A percentile compares a stretch with the other conserved stretches of the same genome.
Conservation (phyloP, 1,140 invertebrate genomes). For the Lamellibrachia luymesi region DNA sequence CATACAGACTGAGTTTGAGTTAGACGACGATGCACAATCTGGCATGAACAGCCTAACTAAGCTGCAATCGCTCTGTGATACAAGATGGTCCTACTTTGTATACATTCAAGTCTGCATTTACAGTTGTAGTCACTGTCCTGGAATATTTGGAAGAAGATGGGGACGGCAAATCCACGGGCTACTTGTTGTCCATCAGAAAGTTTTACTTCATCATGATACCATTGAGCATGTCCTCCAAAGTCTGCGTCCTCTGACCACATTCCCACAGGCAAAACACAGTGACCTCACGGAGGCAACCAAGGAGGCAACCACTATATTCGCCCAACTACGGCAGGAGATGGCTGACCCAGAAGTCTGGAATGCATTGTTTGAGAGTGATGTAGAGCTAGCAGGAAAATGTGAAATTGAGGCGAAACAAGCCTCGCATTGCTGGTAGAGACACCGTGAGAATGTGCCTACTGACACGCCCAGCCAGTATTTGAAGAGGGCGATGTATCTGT, state of each 20-base stretch:
- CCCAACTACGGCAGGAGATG: neutral
- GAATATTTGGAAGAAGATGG: neutral
- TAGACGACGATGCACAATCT: neutral
- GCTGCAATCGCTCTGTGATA: conserved; percentile 10
- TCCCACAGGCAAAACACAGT: neutral
- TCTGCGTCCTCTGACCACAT: neutral
- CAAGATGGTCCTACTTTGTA: neutral
- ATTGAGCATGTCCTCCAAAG: neutral
- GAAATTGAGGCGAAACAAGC: too few species aligned
- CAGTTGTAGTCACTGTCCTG: neutral
- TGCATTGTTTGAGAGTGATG: too few species aligned
- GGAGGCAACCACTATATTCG: neutral
- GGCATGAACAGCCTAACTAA: neutral
- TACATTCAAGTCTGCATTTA: neutral
- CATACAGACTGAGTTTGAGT: neutral
- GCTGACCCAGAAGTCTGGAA: too few species aligned
- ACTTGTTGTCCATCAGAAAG: neutral
- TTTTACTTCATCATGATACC: neutral
- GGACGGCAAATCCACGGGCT: neutral
- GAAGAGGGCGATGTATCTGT: too few species aligned
- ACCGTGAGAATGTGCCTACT: too few species aligned
- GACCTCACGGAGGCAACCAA: neutral
- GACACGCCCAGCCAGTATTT: too few species aligned
- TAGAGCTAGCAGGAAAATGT: too few species aligned
- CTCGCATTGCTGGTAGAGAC: too few species aligned